phyloP scores from a whole-genome alignment of 2,797 vertebrate species.

The Ptychadena robeensis region DNA sequence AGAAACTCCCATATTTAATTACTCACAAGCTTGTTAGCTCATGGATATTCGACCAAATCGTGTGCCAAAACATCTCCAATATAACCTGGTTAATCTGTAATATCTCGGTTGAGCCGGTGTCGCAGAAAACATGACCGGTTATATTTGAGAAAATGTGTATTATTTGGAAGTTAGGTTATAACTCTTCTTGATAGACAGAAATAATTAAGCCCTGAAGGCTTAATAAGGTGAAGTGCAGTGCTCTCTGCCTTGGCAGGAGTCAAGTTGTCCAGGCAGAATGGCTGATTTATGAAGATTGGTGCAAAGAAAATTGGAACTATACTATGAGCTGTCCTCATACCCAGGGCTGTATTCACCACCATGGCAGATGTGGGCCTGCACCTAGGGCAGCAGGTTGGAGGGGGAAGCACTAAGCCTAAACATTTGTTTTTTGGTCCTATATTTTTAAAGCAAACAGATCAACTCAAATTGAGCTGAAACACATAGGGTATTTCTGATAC shows the following conservation, averaged over 20 bases:
- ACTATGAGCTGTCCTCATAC: not conserved
- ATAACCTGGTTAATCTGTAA: not conserved
- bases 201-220: not conserved
- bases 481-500: too few species aligned
- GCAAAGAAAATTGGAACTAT: not conserved
- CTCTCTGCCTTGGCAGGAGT: not conserved
- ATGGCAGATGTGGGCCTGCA: not conserved
- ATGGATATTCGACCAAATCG: not conserved
- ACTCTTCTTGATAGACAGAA: not conserved
- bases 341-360: not conserved
- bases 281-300: not conserved
- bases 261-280: not conserved
- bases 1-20: not conserved
- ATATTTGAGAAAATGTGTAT: not conserved
- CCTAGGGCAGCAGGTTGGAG: not conserved
- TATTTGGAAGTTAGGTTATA: not conserved
- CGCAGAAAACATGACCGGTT: not conserved
- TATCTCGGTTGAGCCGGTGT: not conserved
- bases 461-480: too few species aligned
- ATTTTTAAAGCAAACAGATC: too few species aligned
- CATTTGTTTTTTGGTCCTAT: too few species aligned
- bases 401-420: not conserved
- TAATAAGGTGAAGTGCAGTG: not conserved
- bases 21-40: not conserved
- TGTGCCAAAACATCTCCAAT: not conserved